Evolutionary conservation across 2,113 vertebrate species (phyloP).

Genomic region (Erythrocercus mccallii): DNA sequence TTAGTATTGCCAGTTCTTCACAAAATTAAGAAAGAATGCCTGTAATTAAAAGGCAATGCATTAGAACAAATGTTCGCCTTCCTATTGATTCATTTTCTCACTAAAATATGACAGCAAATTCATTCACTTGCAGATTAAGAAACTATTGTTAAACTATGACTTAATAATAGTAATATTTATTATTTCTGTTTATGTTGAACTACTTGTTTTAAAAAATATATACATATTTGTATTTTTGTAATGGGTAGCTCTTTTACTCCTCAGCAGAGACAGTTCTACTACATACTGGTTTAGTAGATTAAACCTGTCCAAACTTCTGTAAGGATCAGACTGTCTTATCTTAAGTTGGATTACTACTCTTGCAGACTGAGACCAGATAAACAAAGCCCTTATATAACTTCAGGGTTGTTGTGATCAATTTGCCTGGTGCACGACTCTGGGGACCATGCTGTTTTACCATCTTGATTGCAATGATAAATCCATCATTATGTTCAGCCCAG

Average conservation of each 20-base stretch:
- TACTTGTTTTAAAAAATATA: not conserved
- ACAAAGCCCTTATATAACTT: constrained; percentile 49
- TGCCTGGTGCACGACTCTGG: constrained; percentile 58
- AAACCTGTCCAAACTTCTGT: constrained; percentile 1
- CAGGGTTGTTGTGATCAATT: constrained; percentile 69
- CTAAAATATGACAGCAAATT: not conserved
- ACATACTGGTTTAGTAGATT: not conserved
- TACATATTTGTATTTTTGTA: not conserved
- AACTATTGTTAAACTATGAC: not conserved
- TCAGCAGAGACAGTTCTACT: not conserved
- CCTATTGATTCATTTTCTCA: not conserved
- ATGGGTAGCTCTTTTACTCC: not conserved
- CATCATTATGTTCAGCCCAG: constrained; percentile 41
- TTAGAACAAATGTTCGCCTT: not conserved
- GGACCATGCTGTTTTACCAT: constrained; percentile 70
- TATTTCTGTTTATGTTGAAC: not conserved
- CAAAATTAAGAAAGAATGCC: not conserved
- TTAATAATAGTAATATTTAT: not conserved
- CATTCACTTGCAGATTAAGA: not conserved
- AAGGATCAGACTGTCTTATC: constrained; percentile 7
- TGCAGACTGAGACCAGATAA: constrained; percentile 52
- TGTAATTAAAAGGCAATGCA: not conserved
- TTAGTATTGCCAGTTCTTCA: not conserved
- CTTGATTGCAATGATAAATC: constrained; percentile 74
- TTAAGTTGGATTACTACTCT: constrained; percentile 9